These are phyloP conservation scores for Drosophila anomelani DNA, from an alignment of 2,888 invertebrate genomes.

Conservation along the genomic window DNA sequence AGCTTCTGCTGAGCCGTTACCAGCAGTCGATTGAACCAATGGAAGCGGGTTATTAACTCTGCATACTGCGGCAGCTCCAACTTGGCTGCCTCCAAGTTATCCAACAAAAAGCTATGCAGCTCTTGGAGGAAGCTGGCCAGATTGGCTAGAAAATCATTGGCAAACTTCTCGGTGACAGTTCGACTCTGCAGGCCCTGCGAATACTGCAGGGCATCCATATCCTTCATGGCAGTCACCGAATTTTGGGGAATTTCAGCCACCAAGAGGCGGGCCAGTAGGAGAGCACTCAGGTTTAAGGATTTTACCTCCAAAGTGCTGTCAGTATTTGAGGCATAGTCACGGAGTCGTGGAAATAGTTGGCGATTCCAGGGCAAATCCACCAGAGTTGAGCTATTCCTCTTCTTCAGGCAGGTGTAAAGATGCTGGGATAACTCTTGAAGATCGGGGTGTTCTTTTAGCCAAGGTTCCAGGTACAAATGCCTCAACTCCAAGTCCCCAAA, in stretches of 20 bases:
- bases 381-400: conserved; percentile 13
- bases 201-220: conserved; percentile 79
- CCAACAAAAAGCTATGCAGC: conserved; percentile 57
- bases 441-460: conserved; percentile 39
- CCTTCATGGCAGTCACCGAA: conserved; percentile 58
- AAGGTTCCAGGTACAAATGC: conserved; percentile 71
- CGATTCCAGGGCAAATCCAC: conserved; percentile 82
- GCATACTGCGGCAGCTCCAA: conserved; percentile 70
- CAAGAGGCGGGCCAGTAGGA: conserved; percentile 68
- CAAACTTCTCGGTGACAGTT: conserved; percentile 75
- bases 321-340: conserved; percentile 72
- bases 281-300: conserved; percentile 63
- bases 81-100: conserved; percentile 54
- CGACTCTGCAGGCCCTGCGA: conserved; percentile 78
- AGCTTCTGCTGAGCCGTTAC: conserved; percentile 71
- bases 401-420: conserved; percentile 50
- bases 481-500: conserved; percentile 82
- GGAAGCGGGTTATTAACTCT: conserved; percentile 67
- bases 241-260: conserved; percentile 61
- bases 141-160: conserved; percentile 76
- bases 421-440: conserved; percentile 54
- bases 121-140: conserved; percentile 69
- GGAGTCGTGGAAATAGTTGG: conserved; percentile 80
- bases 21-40: conserved; percentile 83
- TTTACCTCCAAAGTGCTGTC: conserved; percentile 29